Conservation (phyloP, 2,797 vertebrate genomes). For the Salarias fasciatus region DNA sequence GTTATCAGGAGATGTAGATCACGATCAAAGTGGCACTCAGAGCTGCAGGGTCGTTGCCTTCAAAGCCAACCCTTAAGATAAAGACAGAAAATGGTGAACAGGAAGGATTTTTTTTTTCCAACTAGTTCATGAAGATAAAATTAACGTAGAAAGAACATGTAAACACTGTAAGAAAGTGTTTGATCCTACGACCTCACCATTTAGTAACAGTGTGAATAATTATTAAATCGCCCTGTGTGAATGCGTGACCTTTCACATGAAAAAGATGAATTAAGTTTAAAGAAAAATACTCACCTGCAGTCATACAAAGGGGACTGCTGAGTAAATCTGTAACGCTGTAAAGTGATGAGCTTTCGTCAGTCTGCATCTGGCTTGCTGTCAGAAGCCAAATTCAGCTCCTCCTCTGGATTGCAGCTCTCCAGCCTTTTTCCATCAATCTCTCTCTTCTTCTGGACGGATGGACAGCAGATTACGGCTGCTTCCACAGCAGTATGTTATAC, state of each 20-base stretch:
- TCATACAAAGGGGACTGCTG: slow-evolving; percentile 3
- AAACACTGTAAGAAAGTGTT: not conserved
- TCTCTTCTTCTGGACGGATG: slow-evolving; percentile 46
- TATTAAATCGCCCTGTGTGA: too few relatives aligned
- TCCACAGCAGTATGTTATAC: slow-evolving; percentile 55
- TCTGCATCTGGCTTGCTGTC: slow-evolving; percentile 34
- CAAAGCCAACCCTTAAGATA: not conserved
- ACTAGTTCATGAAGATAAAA: not conserved
- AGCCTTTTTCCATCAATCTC: slow-evolving; percentile 43
- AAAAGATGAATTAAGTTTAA: too few relatives aligned
- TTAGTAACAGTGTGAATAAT: not conserved
- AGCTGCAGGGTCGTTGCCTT: not conserved
- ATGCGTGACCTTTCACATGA: too few relatives aligned
- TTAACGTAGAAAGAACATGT: not conserved
- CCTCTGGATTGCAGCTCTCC: slow-evolving; percentile 43
- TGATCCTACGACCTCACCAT: not conserved
- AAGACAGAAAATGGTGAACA: not conserved
- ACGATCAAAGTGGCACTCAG: not conserved
- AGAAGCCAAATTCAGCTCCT: slow-evolving; percentile 34
- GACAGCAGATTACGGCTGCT: slow-evolving; percentile 63
- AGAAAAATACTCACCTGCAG: slow-evolving; percentile 1
- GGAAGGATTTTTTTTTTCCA: not conserved
- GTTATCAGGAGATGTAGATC: not conserved
- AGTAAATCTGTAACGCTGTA: slow-evolving; percentile 29
- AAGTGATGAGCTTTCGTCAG: slow-evolving; percentile 21